Evolutionary conservation across 2,113 vertebrate genomes (phyloP).

Genomic region (Petrocephalus microphthalmus): DNA sequence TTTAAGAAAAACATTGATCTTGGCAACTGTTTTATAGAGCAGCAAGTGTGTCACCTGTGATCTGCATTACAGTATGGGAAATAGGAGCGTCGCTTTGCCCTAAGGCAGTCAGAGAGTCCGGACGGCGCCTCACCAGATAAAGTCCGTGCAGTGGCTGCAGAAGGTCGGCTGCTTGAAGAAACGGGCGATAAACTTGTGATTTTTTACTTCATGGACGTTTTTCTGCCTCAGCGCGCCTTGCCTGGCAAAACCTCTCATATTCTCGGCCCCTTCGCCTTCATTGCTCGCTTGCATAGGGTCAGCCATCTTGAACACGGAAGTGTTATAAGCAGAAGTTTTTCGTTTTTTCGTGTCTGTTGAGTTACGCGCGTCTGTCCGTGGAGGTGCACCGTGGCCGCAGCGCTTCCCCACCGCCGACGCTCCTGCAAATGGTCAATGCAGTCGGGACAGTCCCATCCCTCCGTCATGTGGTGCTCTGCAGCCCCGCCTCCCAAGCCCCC

Average conservation of each 20-base stretch:
- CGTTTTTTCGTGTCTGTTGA: not conserved
- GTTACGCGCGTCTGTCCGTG: not conserved
- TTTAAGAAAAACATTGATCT: not conserved
- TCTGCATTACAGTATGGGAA: conserved; percentile 20
- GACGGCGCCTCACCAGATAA: conserved; percentile 70
- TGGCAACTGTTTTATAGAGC: conserved; percentile 15
- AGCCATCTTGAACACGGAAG: conserved; percentile 57
- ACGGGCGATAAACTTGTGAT: conserved; percentile 84
- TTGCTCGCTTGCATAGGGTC: conserved; percentile 48
- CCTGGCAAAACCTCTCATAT: conserved; percentile 76
- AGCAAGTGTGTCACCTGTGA: conserved; percentile 66
- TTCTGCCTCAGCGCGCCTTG: conserved; percentile 81
- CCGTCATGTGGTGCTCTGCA: conserved; percentile 6
- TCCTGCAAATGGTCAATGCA: conserved; percentile 1
- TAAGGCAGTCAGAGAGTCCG: not conserved
- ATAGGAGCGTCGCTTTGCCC: not conserved
- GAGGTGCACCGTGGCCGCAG: conserved; percentile 3
- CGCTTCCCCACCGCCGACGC: conserved; percentile 2
- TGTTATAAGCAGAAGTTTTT: conserved; percentile 18
- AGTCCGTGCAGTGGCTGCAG: conserved; percentile 89
- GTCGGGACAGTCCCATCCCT: not conserved
- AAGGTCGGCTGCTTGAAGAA: conserved; percentile 92
- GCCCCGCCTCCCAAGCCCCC: conserved; percentile 11
- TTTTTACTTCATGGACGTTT: conserved; percentile 79
- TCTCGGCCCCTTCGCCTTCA: conserved; percentile 65